Conservation (phyloP, 37 sponge, comb jelly and placozoan genomes). For the Haliclona indistincta region DNA sequence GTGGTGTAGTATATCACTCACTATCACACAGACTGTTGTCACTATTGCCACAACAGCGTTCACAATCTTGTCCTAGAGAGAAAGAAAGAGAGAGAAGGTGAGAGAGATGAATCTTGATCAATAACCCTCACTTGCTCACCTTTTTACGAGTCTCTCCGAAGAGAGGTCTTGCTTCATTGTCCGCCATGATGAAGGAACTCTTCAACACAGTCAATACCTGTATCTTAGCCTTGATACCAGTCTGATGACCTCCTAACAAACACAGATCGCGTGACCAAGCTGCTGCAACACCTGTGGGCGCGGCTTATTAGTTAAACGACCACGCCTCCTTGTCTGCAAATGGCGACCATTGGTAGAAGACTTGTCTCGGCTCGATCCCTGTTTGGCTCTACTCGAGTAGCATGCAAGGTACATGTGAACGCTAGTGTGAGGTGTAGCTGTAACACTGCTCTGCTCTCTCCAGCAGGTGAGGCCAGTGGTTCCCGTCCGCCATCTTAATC, state of each 20-base stretch:
- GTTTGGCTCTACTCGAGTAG: neutral
- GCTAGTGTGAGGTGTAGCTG: neutral
- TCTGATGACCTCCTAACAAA: neutral
- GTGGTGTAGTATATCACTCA: neutral
- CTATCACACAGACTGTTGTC: neutral
- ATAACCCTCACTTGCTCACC: conserved; percentile 22
- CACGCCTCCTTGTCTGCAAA: no score
- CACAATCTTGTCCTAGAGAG: conserved; percentile 58
- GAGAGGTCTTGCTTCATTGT: no score
- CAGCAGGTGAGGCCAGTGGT: neutral
- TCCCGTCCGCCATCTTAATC: conserved; percentile 68
- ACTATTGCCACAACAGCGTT: conserved; percentile 57
- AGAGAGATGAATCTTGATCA: neutral
- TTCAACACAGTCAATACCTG: no score
- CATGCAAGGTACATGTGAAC: neutral
- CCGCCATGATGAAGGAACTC: no score
- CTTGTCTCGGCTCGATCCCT: neutral
- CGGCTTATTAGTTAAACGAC: neutral
- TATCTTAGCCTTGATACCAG: neutral
- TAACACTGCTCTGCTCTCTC: neutral
- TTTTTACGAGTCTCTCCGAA: conserved; percentile 70
- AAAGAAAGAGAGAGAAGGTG: conserved; percentile 12
- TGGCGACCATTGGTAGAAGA: neutral
- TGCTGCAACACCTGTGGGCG: neutral
- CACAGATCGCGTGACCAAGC: neutral